Conservation (phyloP, 2,888 invertebrate species). For the Phalangium opilio region DNA sequence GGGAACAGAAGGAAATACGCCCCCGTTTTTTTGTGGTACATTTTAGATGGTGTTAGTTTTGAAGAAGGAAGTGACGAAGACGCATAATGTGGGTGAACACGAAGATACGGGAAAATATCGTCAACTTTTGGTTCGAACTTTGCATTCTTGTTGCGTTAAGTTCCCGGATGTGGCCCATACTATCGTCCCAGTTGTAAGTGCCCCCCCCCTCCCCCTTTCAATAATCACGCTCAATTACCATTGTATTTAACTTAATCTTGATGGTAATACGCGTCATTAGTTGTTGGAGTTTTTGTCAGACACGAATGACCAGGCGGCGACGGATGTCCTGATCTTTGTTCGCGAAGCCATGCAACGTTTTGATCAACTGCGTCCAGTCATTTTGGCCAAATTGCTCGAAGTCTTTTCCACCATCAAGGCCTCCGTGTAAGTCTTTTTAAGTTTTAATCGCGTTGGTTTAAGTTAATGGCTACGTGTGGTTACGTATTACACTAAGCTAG, state of each 20-base stretch:
- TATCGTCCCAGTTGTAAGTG: slow-evolving; percentile 77
- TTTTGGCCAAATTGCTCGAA: slow-evolving; percentile 64
- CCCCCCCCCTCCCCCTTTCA: too few relatives aligned
- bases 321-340: slow-evolving; percentile 85
- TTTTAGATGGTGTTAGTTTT: slow-evolving; percentile 64
- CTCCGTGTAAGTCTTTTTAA: slow-evolving; percentile 41
- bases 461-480: too few relatives aligned
- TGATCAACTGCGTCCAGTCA: slow-evolving; percentile 57
- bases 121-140: slow-evolving; percentile 81
- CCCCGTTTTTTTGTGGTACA: too few relatives aligned
- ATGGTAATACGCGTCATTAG: too few relatives aligned
- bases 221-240: too few relatives aligned
- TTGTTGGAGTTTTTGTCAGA: slow-evolving; percentile 82
- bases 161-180: slow-evolving; percentile 37
- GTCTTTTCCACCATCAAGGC: slow-evolving; percentile 71
- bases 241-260: too few relatives aligned
- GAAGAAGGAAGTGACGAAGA: slow-evolving; percentile 83
- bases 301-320: slow-evolving; percentile 64
- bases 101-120: slow-evolving; percentile 93
- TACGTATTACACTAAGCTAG: too few relatives aligned
- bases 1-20: too few relatives aligned
- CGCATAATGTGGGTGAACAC: slow-evolving; percentile 64
- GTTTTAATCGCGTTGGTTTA: too few relatives aligned
- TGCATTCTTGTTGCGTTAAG: slow-evolving; percentile 84
- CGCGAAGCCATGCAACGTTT: slow-evolving; percentile 92